These are phyloP conservation scores for Aphidius ervi DNA, from an alignment of 1,140 invertebrate genomes.

Conservation along the genomic window DNA sequence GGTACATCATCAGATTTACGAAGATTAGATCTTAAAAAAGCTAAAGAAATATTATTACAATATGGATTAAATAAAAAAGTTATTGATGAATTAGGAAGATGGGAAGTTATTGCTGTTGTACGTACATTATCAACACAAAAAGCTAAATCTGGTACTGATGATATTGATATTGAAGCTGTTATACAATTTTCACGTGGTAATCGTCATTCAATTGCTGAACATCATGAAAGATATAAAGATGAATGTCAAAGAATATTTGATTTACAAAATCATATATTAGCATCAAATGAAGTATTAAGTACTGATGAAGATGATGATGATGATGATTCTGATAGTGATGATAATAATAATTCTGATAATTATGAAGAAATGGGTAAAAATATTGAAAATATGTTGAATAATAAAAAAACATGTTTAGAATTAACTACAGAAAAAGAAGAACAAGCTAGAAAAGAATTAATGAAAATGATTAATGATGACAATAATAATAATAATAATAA, in stretches of 20 bases:
- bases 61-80: conserved; percentile 98
- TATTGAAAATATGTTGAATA: conserved; percentile 96
- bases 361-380: conserved; percentile 88
- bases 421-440: conserved; percentile 91
- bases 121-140: conserved; percentile 97
- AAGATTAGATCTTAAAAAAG: conserved; percentile 91
- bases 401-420: conserved; percentile 92
- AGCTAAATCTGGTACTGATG: conserved; percentile 95
- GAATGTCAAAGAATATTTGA: conserved; percentile 99
- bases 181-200: conserved; percentile 93
- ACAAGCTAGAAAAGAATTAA: conserved; percentile 87
- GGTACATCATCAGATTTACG: conserved; percentile 98
- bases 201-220: conserved; percentile 96
- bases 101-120: conserved; percentile 99
- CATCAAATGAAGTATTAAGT: conserved; percentile 88
- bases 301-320: conserved; percentile 93
- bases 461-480: conserved; percentile 79
- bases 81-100: conserved; percentile 94
- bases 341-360: no score
- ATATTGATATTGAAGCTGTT: conserved; percentile 71
- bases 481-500: no score
- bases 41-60: conserved; percentile 90
- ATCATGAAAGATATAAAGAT: conserved; percentile 98
- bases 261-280: conserved; percentile 91
- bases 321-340: conserved; percentile 72